Evolutionary conservation across 2,797 vertebrate genomes (phyloP).

Genomic region (Spinus pinus): DNA sequence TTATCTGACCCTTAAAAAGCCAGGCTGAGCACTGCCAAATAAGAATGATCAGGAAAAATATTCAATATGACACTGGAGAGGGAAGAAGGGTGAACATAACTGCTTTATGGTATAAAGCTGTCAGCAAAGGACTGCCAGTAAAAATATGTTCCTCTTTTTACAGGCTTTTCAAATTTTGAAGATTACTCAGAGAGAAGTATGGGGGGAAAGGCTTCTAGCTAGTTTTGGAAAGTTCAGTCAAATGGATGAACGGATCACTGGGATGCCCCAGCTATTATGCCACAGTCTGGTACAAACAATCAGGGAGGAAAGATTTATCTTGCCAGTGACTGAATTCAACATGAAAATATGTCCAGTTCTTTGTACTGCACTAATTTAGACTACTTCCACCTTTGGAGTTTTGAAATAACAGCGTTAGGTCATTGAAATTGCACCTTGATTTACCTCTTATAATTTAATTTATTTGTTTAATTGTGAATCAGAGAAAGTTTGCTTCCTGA

Average conservation of each 20-base stretch:
- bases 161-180: constrained; percentile 10
- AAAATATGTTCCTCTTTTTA: neutral
- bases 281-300: constrained; percentile 21
- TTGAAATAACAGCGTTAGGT: neutral
- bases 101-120: neutral
- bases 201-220: neutral
- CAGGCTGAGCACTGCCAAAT: neutral
- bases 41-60: neutral
- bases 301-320: constrained; percentile 42
- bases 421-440: neutral
- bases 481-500: neutral
- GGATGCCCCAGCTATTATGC: constrained; percentile 1
- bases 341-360: neutral
- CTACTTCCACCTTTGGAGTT: neutral
- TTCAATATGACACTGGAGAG: neutral
- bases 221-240: constrained; percentile 44
- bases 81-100: neutral
- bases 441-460: neutral
- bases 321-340: neutral
- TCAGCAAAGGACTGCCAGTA: neutral
- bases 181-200: neutral
- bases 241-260: constrained; percentile 23
- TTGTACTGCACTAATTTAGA: neutral
- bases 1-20: neutral
- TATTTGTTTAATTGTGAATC: neutral